phyloP scores from a whole-genome alignment of 1,140 invertebrate genomes.

The Euura saliciscinereae region DNA sequence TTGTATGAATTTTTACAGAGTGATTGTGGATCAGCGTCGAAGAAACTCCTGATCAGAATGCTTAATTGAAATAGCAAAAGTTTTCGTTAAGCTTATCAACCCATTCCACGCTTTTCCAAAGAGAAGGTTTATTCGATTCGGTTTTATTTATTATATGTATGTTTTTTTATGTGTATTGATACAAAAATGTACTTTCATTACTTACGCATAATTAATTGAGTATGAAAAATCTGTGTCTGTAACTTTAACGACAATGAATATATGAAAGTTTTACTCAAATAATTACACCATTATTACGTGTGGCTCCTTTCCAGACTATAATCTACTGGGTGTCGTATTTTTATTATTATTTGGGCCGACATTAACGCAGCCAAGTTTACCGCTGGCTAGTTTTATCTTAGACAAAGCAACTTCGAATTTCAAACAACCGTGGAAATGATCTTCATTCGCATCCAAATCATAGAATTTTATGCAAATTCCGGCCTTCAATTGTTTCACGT shows the following conservation, averaged over 20 bases:
- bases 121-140: neutral
- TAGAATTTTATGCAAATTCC: slow-evolving; percentile 43
- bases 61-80: slow-evolving; percentile 44
- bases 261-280: neutral
- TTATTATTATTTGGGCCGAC: slow-evolving; percentile 24
- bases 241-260: neutral
- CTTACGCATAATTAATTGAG: neutral
- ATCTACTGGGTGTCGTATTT: slow-evolving; percentile 9
- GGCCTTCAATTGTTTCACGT: slow-evolving; percentile 28
- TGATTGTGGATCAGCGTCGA: slow-evolving; percentile 63
- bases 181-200: neutral
- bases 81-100: neutral
- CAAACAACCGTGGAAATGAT: slow-evolving; percentile 38
- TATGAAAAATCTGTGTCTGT: neutral
- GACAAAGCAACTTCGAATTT: slow-evolving; percentile 30
- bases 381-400: slow-evolving; percentile 24
- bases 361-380: slow-evolving; percentile 36
- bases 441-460: slow-evolving; percentile 32
- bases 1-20: slow-evolving; percentile 47
- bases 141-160: neutral
- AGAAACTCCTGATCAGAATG: slow-evolving; percentile 64
- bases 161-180: neutral
- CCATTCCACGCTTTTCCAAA: neutral
- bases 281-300: slow-evolving; percentile 25
- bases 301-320: slow-evolving; percentile 15